Base-by-base conservation (phyloP, 2,113 vertebrate genomes). In the Silurus meridionalis region DNA sequence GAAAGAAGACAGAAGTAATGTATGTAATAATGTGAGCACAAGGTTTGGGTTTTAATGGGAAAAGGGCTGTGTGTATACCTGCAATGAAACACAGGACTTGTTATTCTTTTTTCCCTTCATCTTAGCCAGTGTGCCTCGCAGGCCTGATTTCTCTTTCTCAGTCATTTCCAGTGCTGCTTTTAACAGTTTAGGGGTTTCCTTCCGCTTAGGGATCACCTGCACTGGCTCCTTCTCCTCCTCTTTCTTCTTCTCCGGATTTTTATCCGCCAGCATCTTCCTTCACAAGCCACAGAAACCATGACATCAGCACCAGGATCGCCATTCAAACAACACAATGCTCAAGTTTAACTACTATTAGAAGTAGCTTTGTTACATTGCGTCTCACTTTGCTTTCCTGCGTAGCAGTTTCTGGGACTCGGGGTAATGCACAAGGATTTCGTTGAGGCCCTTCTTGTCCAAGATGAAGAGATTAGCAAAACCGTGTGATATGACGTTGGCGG, bases 401-500 rank as follows among this genome's bases (percentile, higher is more conserved):
- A 99, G 96, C 85, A 99, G 91, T 90, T 97, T 99, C 94, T 99
- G 97, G 23, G 98, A 99, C 91, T 99, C 98, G 0, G 97, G 98
- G 23, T 99, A 99, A 91, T 99, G 97, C 85, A 97, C 96, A 88
- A 98, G 91, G 89, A 99, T 99, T 83, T 99, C 97, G 0, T 96
- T 97, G 89, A 99, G 91, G 92, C 98, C 98, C 91, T 96, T 98
- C 94, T 99, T 99, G 81, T 99, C 97, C 94, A 99, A 83, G 88
- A 99, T 99, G 89, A 99, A 99, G 69, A 99, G 97, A 88, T 99
- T 99, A 11, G 97, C 95, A 11, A 99, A 99, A 25, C 98, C 98
- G 0, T 99, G 97, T 11, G 97, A 96, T 0, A 98, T 92, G 0
- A 99, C 98, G 0, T 99, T 98, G 0, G 98, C 98, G 0, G 97